These are phyloP conservation scores for Bubo scandiacus DNA, from an alignment of 2,113 vertebrate species.

Conservation along the genomic window DNA sequence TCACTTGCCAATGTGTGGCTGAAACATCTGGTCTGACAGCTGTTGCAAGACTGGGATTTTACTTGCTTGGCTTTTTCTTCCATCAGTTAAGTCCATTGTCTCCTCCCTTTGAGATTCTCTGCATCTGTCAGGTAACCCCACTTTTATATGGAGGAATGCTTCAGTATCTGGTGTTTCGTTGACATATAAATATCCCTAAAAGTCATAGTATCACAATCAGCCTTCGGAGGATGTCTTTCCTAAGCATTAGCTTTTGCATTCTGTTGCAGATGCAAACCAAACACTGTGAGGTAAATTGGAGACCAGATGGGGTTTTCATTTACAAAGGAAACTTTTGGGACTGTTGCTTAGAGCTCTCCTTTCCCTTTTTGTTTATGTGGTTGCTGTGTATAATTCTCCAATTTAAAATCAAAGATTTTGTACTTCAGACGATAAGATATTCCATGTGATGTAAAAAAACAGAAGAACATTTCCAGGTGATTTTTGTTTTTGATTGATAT, in stretches of 20 bases:
- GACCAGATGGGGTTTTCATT: not conserved
- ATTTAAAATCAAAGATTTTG: not conserved
- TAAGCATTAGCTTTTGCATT: not conserved
- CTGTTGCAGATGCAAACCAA: not conserved
- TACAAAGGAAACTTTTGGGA: not conserved
- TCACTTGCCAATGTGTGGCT: not conserved
- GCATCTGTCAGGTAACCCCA: not conserved
- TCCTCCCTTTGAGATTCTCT: not conserved
- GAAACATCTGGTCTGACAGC: slow-evolving; percentile 7
- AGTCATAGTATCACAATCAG: not conserved
- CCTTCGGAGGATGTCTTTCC: not conserved
- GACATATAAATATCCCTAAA: not conserved
- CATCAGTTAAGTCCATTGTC: not conserved
- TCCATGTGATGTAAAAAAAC: not conserved
- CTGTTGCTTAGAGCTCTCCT: not conserved
- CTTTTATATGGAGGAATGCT: not conserved
- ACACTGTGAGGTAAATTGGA: not conserved
- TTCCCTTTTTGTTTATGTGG: not conserved
- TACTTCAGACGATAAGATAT: not conserved
- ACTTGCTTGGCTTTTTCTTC: not conserved
- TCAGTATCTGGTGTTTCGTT: not conserved
- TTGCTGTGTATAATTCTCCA: not conserved
- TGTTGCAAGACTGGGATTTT: not conserved
- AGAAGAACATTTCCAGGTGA: not conserved
- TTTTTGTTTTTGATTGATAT: not conserved